These are phyloP conservation scores for Nowickia ferox DNA, from an alignment of 2,888 invertebrate genomes.

Conservation along the genomic window DNA sequence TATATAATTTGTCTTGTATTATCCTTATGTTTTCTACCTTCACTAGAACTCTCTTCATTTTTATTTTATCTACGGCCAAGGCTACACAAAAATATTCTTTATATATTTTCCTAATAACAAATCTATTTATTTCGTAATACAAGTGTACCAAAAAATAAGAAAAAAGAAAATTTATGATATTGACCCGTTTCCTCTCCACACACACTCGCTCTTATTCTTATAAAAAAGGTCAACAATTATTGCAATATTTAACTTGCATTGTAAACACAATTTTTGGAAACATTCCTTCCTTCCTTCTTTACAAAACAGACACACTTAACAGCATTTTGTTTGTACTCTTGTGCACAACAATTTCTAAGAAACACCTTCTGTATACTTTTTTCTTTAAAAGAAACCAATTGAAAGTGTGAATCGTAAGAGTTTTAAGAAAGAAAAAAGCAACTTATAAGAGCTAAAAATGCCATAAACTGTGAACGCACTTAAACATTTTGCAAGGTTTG, in stretches of 20 bases:
- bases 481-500: neutral
- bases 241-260: constrained; percentile 17
- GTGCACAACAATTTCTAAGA: constrained; percentile 17
- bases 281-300: neutral
- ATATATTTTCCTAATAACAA: neutral
- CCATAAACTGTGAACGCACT: constrained; percentile 25
- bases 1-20: no score
- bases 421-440: neutral
- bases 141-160: neutral
- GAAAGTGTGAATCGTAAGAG: neutral
- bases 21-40: neutral
- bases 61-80: neutral
- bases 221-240: constrained; percentile 39
- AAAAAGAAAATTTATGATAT: constrained; percentile 12
- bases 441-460: constrained; percentile 14
- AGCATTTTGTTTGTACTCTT: neutral
- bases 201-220: neutral
- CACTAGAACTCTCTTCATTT: neutral
- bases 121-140: neutral
- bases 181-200: constrained; percentile 11
- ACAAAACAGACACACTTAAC: neutral
- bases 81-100: neutral
- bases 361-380: neutral
- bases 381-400: neutral
- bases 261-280: constrained; percentile 1